These are phyloP conservation scores for Muscicapa adusta DNA, from an alignment of 2,113 vertebrate genomes.

Conservation along the genomic window DNA sequence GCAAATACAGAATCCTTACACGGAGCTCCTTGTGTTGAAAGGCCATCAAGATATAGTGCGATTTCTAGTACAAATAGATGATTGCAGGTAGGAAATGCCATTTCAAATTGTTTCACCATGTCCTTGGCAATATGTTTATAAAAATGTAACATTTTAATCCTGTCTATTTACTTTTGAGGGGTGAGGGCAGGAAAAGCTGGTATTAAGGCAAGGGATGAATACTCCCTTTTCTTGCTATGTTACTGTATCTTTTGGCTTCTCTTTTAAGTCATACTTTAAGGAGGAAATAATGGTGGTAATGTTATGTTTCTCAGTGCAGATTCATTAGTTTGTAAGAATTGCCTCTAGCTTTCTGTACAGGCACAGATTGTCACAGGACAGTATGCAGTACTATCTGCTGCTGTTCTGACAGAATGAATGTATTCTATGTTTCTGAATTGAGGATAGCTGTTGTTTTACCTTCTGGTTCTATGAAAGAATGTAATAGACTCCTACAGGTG, in stretches of 20 bases:
- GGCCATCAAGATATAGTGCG: slow-evolving; percentile 95
- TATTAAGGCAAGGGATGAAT: not conserved
- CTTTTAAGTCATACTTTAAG: not conserved
- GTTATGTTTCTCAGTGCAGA: not conserved
- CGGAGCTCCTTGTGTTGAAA: slow-evolving; percentile 92
- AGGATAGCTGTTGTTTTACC: not conserved
- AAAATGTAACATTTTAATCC: not conserved
- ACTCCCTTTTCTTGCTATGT: not conserved
- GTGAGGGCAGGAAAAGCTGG: not conserved
- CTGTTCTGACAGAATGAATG: not conserved
- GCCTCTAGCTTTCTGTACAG: not conserved
- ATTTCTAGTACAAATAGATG: slow-evolving; percentile 94
- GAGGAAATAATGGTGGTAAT: not conserved
- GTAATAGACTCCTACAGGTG: not conserved
- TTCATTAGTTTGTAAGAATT: not conserved
- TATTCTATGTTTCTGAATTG: not conserved
- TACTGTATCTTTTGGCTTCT: not conserved
- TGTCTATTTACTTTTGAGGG: not conserved
- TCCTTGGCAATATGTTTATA: not conserved
- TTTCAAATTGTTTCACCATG: not conserved
- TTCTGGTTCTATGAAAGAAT: not conserved
- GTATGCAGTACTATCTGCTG: not conserved
- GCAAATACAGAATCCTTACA: slow-evolving; percentile 92
- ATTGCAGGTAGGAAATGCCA: slow-evolving; percentile 82
- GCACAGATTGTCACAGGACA: not conserved